These are phyloP conservation scores for Hoplostethus mediterraneus DNA, from an alignment of 2,797 vertebrate genomes.

Conservation along the genomic window DNA sequence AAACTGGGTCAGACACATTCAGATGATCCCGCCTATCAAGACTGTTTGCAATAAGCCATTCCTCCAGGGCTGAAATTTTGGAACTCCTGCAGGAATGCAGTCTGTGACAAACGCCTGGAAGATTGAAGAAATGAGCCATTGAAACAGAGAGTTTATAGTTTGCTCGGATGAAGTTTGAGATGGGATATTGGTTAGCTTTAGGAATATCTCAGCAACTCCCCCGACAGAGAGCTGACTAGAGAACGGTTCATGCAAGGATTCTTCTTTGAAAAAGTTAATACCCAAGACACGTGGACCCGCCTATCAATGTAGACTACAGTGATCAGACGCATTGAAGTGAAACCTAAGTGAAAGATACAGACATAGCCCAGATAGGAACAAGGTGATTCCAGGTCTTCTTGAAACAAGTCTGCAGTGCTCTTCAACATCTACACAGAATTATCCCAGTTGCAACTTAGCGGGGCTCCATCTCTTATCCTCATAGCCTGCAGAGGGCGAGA, in stretches of 20 bases:
- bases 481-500: not conserved
- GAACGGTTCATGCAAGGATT: conserved; percentile 26
- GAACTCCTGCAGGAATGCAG: conserved; percentile 27
- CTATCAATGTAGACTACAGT: conserved; percentile 12
- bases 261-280: conserved; percentile 17
- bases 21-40: conserved; percentile 24
- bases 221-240: conserved; percentile 27
- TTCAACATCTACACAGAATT: not conserved
- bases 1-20: conserved; percentile 41
- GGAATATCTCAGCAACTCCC: conserved; percentile 23
- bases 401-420: not conserved
- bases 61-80: conserved; percentile 21
- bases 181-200: conserved; percentile 38
- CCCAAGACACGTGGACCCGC: conserved; percentile 10
- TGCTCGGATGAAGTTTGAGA: conserved; percentile 25
- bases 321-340: conserved; percentile 27
- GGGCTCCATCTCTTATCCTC: not conserved
- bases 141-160: conserved; percentile 39
- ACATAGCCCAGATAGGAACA: not conserved
- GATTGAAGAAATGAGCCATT: conserved; percentile 49
- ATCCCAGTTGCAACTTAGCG: conserved; percentile 1
- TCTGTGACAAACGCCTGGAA: conserved; percentile 1
- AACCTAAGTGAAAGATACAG: conserved; percentile 22
- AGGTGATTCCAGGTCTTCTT: conserved; percentile 2
- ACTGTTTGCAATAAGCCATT: conserved; percentile 32